A percentile compares a stretch with the other conserved stretches of the same genome.
Conservation (phyloP, 2,113 vertebrate genomes). For the Myxocyprinus asiaticus region DNA sequence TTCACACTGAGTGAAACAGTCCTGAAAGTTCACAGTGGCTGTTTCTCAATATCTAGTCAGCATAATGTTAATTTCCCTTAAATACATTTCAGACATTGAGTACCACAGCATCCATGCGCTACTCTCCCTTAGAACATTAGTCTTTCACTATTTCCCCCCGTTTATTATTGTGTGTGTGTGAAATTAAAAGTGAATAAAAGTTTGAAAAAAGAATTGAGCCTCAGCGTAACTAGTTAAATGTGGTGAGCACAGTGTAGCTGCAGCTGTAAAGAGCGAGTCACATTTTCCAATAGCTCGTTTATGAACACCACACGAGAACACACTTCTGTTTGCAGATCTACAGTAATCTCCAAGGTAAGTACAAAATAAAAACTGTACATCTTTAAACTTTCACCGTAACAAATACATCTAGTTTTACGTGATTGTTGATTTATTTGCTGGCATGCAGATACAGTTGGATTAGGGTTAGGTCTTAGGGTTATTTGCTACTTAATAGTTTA, state of each 20-base stretch:
- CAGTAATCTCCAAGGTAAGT: slow-evolving; percentile 60
- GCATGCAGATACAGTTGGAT: too few species aligned
- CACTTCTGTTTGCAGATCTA: slow-evolving; percentile 11
- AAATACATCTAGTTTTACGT: not conserved
- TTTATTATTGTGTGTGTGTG: too few species aligned
- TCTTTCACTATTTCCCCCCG: too few species aligned
- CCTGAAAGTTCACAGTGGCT: too few species aligned
- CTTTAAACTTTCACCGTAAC: not conserved
- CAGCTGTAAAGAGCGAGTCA: slow-evolving; percentile 64
- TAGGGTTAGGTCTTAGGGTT: too few species aligned
- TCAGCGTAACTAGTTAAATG: slow-evolving; percentile 43
- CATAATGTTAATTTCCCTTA: too few species aligned
- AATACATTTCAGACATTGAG: too few species aligned
- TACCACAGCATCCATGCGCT: too few species aligned
- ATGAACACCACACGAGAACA: slow-evolving; percentile 43
- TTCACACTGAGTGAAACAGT: not conserved
- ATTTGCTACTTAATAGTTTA: too few species aligned
- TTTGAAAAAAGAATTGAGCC: not conserved
- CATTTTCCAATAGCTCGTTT: slow-evolving; percentile 73
- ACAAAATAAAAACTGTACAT: not conserved
- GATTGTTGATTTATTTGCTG: not conserved
- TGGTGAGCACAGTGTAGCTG: slow-evolving; percentile 41
- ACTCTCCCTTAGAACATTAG: too few species aligned
- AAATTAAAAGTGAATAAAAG: too few species aligned
- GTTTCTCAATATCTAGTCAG: too few species aligned